Evolutionary conservation across 2,888 invertebrate genomes (phyloP), one percentile per base, ranked within the genome.

Genomic region (Synergus umbraculus): DNA sequence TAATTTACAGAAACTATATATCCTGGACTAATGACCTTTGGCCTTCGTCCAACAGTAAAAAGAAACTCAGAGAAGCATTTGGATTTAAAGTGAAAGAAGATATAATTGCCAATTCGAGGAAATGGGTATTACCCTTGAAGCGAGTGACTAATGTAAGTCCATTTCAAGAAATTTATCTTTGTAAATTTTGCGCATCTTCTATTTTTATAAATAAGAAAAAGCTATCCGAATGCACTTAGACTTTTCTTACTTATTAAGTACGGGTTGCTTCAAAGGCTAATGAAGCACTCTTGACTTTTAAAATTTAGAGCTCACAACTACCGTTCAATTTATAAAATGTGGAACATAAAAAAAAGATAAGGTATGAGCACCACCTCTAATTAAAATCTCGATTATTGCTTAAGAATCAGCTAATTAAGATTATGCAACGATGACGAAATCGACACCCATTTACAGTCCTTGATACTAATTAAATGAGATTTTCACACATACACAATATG

Each of bases 351-450:
- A 49, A 49, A 15, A 15, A 2, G 29, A 29, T 29, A 29, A 29
- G 29, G 29, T 29, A 29, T 29, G 29, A 29, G 37, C 37, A 7
- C 0, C 22, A 18, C 22, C 22, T 9, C 18, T 60, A 10, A 60
- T 60, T 60, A 60, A 10, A 18, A 60, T 60, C 9, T 60, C 4
- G 4, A 60, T 60, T 10, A 1, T 10, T 9, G 8, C 9, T 60
- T 60, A 60, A 60, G 15, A 60, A 60, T n/a, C 58, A 60, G 18
- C 9, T 60, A 22, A 60, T 60, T 60, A 60, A 18, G 58, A 60
- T 60, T n/a, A 60, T 22, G 22, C 10, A 60, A 60, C 2, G 4
- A 22, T 60, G 22, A 58, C 9, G 18, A 18, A 18, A 60, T 60
- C 58, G 58, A 60, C 10, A 60, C 18, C n/a, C 58, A 22, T 60